Base-by-base conservation (phyloP, 2,113 vertebrate species). In the Vulpes lagopus region DNA sequence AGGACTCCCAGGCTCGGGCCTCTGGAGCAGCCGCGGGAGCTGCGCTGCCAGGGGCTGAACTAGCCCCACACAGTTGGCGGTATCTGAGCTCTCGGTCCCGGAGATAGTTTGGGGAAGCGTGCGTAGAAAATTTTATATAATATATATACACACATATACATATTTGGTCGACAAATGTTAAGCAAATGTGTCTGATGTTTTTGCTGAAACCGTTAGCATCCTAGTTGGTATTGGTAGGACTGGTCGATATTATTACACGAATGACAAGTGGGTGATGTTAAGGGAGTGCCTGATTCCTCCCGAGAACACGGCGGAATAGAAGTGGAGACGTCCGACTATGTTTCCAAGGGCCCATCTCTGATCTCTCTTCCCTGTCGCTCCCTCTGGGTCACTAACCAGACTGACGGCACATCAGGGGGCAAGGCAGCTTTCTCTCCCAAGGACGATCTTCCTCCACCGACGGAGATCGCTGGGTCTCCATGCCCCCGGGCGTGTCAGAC, bases 11-110 rank as follows among this genome's bases (percentile, higher is more conserved):
- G 65, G 19, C 96, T 67, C 27, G 0, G 27, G 35, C 38, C 10
- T 55, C 38, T 23, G 11, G 23, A 8, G n/a, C 9, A 5, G 1
- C 9, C 1, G 12, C 30, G 3, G 15, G 30, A 25, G 83, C 11
- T 3, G 10, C 1, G 11, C 16, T 19, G 60, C n/a, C 3, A 0
- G 0, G 30, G 30, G n/a, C 27, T 5, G 32, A 23, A n/a, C 20
- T 19, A 32, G 35, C 19, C 22, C 0, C 0, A 3, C 15, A 15
- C 22, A 10, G 43, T 25, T 12, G 0, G 25, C 69, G 2, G 49
- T 1, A 5, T 67, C 73, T 25, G 76, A 51, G 57, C 65, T 79
- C 32, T 80, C 43, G 2, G 16, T 59, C 25, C 11, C 3, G 51
- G 71, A 30, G 76, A 35, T 23, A 6, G 57, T 85, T 27, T 7